Percentiles rank a stretch among this genome's conserved stretches.
Evolutionary conservation across 2,888 invertebrate species (phyloP).

Genomic region (Alentia gelatinosa): DNA sequence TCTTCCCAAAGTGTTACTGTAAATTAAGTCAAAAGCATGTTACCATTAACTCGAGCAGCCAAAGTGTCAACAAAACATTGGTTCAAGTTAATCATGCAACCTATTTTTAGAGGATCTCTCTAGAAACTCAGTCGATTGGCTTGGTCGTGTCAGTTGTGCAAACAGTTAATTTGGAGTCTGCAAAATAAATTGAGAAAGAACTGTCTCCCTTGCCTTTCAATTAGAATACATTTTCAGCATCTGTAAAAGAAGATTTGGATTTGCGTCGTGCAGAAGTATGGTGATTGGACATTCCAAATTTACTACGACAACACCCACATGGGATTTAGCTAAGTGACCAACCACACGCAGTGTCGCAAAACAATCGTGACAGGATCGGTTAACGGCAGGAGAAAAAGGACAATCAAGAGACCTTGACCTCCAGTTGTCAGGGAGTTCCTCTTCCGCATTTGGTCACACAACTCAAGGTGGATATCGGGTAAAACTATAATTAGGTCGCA

Average conservation of each 20-base stretch:
- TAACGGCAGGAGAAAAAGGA: background rate
- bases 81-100: background rate
- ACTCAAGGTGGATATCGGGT: background rate
- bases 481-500: background rate
- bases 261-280: background rate
- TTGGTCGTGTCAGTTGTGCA: background rate
- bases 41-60: background rate
- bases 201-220: background rate
- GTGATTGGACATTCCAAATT: background rate
- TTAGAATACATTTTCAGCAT: background rate
- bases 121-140: background rate
- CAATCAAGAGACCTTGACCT: background rate
- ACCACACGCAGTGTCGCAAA: background rate
- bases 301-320: background rate
- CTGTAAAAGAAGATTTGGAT: background rate
- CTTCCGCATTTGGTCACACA: background rate
- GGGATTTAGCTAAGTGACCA: background rate
- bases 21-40: background rate
- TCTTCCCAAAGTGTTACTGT: too few species aligned
- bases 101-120: background rate
- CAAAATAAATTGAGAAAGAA: background rate
- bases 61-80: background rate
- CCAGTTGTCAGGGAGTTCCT: background rate
- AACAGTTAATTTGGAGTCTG: background rate
- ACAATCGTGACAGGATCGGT: background rate